Conservation (phyloP, 2,888 invertebrate genomes). For the Arctia plantaginis region DNA sequence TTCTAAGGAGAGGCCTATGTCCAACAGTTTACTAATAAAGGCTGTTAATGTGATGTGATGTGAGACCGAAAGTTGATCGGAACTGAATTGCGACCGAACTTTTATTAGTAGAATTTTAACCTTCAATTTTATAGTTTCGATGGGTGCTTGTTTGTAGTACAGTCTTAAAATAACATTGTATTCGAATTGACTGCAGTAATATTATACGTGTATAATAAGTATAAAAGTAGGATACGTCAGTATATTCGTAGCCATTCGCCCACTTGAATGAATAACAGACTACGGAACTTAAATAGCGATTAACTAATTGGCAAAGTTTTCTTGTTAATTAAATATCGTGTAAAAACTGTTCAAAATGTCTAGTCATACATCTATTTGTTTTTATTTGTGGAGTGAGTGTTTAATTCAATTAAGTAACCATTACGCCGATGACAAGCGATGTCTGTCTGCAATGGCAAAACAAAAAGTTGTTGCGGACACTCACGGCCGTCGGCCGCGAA, state of each 20-base stretch:
- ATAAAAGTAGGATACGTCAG: background rate
- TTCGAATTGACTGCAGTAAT: background rate
- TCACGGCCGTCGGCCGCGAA: slow-evolving; percentile 53
- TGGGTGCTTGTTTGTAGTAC: no score
- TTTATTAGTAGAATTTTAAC: no score
- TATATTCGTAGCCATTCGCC: background rate
- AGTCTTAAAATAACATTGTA: background rate
- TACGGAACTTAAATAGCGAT: background rate
- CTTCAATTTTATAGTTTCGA: no score
- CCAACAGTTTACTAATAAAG: no score
- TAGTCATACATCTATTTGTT: slow-evolving; percentile 44
- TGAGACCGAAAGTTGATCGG: no score
- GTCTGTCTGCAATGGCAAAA: slow-evolving; percentile 64
- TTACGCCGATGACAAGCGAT: slow-evolving; percentile 68
- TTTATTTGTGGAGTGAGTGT: slow-evolving; percentile 51
- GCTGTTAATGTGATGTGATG: no score
- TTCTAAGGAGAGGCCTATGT: no score
- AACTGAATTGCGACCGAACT: no score
- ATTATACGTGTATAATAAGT: background rate
- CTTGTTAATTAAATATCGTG: slow-evolving; percentile 41
- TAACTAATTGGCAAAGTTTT: slow-evolving; percentile 4
- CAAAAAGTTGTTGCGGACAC: slow-evolving; percentile 68
- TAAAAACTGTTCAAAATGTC: slow-evolving; percentile 33
- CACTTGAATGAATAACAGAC: background rate
- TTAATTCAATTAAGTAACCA: slow-evolving; percentile 79